Conservation (phyloP, 1,140 invertebrate species). For the Saccostrea glomerata region DNA sequence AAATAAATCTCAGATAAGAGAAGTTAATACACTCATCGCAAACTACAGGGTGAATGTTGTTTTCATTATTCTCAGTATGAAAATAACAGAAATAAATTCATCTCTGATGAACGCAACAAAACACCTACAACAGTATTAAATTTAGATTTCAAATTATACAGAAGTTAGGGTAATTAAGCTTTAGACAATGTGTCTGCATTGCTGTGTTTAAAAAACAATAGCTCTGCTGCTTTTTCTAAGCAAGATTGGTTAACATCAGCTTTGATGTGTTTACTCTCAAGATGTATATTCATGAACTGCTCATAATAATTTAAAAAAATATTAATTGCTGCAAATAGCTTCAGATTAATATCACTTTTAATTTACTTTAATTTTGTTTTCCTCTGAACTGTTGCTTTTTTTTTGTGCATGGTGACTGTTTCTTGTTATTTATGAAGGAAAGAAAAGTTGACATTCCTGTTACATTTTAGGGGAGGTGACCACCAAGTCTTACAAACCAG, state of each 20-base stretch:
- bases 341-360: not conserved
- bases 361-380: not conserved
- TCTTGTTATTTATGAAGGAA: not conserved
- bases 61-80: not conserved
- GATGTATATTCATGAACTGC: not conserved
- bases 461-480: constrained; percentile 58
- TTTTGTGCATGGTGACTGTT: not conserved
- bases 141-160: constrained; percentile 33
- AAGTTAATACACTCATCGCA: not conserved
- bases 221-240: not conserved
- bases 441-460: not conserved
- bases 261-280: not conserved
- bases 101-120: not conserved
- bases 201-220: not conserved
- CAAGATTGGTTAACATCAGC: not conserved
- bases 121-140: constrained; percentile 3
- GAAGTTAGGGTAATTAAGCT: not conserved
- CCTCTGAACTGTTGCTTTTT: not conserved
- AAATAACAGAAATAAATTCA: not conserved
- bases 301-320: constrained; percentile 3
- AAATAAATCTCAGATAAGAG: not conserved
- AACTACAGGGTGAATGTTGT: not conserved
- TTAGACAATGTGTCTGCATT: not conserved
- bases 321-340: constrained; percentile 7
- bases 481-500: constrained; percentile 57